phyloP scores from a whole-genome alignment of 2,113 vertebrate genomes.

The Bubo scandiacus region DNA sequence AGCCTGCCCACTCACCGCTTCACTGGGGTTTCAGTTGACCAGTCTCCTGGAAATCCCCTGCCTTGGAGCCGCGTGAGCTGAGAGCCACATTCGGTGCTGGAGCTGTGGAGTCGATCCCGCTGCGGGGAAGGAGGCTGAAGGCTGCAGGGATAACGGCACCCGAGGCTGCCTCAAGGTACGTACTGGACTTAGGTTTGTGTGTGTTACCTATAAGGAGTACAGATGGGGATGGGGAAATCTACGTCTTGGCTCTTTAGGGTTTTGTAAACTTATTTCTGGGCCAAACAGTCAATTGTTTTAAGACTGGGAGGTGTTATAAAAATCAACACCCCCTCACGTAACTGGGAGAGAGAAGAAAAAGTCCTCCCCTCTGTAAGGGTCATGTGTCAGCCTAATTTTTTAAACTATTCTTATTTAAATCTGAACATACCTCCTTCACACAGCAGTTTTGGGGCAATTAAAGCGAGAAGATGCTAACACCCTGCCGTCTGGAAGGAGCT shows the following conservation, averaged over 20 bases:
- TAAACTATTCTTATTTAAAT: not conserved
- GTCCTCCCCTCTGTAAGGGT: not conserved
- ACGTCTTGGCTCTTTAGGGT: not conserved
- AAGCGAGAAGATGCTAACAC: accelerated
- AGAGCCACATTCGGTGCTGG: accelerated
- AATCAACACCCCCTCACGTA: accelerated
- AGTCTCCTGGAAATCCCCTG: not conserved
- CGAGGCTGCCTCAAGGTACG: not conserved
- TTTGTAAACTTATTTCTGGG: not conserved
- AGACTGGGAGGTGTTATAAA: not conserved
- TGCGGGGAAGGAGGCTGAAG: accelerated
- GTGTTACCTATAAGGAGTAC: not conserved
- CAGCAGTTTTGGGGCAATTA: not conserved
- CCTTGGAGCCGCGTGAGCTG: accelerated
- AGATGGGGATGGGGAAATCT: not conserved
- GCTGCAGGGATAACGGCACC: not conserved
- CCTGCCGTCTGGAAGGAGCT: not conserved
- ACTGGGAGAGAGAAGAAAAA: not conserved
- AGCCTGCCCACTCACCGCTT: not conserved
- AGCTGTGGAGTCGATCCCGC: not conserved
- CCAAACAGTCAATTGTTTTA: not conserved
- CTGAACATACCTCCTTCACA: not conserved
- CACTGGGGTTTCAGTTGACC: accelerated
- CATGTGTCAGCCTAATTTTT: not conserved
- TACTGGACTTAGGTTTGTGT: not conserved